Percentiles rank a stretch among this genome's conserved stretches.
Conservation (phyloP, 2,888 invertebrate genomes). For the Acanthosepion lycidas region DNA sequence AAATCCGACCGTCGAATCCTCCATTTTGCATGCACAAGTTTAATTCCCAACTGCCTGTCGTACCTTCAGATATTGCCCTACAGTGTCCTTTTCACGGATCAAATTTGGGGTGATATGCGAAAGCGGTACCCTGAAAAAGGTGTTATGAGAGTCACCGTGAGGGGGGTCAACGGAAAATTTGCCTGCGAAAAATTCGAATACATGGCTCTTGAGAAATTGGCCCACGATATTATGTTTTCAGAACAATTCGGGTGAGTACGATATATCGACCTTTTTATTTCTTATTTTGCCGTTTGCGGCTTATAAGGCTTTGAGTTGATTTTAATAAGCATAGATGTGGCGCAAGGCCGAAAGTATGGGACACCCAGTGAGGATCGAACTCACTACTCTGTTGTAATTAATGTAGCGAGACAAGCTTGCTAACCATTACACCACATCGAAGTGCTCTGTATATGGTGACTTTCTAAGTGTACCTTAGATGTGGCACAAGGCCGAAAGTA, state of each 20-base stretch:
- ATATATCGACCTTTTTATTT: neutral
- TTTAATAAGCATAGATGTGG: no score
- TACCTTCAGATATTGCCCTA: constrained; percentile 59
- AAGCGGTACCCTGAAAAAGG: neutral
- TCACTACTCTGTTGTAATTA: no score
- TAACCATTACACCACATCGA: no score
- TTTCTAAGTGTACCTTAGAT: no score
- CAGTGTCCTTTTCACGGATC: constrained; percentile 50
- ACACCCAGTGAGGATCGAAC: no score
- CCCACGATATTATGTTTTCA: constrained; percentile 6
- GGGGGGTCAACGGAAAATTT: constrained; percentile 43
- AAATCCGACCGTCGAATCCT: constrained; percentile 54
- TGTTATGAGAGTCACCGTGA: neutral
- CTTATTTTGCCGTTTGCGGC: neutral
- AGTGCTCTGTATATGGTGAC: no score
- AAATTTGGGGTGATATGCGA: neutral
- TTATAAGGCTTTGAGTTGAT: neutral
- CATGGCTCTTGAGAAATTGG: constrained; percentile 47
- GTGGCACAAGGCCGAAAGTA: no score
- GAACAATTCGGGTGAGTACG: neutral
- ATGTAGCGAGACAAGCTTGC: no score
- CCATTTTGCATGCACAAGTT: constrained; percentile 58
- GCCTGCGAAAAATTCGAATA: constrained; percentile 22
- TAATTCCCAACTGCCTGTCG: constrained; percentile 52
- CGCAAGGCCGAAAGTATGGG: no score